Conservation (phyloP, 2,113 vertebrate genomes). For the Eublepharis macularius region DNA sequence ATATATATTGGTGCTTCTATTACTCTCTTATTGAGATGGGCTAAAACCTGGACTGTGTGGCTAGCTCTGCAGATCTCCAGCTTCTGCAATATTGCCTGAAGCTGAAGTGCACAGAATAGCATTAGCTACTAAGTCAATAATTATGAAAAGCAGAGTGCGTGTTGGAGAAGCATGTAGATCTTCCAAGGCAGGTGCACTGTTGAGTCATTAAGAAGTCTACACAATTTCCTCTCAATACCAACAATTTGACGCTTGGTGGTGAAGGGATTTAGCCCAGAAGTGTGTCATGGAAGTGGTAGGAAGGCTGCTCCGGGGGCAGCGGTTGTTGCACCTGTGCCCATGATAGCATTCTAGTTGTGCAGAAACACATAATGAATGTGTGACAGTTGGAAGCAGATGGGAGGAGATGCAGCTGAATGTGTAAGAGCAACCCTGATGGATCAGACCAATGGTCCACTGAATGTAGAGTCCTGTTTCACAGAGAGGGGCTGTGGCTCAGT, state of each 20-base stretch:
- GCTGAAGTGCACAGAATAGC: not conserved
- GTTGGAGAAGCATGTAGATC: conserved; percentile 16
- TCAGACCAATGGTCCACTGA: too few species aligned
- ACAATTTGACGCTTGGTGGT: conserved; percentile 22
- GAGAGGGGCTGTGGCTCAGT: too few species aligned
- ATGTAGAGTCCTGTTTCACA: too few species aligned
- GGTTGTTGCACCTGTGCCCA: not conserved
- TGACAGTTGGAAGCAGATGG: not conserved
- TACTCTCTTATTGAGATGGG: not conserved
- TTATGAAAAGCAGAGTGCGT: conserved; percentile 7
- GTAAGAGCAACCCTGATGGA: too few species aligned
- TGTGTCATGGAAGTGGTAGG: conserved; percentile 32
- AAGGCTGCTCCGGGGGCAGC: not conserved
- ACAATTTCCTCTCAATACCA: conserved; percentile 1
- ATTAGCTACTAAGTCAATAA: conserved; percentile 18
- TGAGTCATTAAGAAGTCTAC: conserved; percentile 40
- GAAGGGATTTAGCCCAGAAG: not conserved
- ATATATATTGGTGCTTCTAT: too few species aligned
- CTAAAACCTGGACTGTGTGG: not conserved
- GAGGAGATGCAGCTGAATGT: not conserved
- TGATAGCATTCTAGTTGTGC: not conserved
- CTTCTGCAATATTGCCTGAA: not conserved
- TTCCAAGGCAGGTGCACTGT: conserved; percentile 34
- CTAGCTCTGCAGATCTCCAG: not conserved
- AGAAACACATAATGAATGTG: not conserved